Conservation (phyloP, 2,797 vertebrate species). For the Sebastes wilsoni region DNA sequence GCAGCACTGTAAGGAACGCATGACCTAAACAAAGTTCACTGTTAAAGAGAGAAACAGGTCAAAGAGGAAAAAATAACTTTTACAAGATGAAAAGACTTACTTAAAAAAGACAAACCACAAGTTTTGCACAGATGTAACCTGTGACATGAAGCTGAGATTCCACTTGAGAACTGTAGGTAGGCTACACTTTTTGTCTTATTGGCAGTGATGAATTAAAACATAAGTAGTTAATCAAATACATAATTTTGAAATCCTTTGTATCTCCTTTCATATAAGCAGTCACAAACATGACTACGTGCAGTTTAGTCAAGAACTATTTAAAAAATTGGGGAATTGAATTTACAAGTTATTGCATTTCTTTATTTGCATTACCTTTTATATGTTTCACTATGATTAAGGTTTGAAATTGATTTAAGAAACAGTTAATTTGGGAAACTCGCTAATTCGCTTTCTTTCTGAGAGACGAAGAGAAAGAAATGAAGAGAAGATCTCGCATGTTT, state of each 20-base stretch:
- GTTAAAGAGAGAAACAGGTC: not conserved
- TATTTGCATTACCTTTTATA: not conserved
- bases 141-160: not conserved
- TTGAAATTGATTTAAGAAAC: not conserved
- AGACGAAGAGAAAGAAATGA: too few species aligned
- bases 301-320: too few species aligned
- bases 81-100: not conserved
- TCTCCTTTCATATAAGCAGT: not conserved
- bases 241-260: not conserved
- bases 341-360: not conserved
- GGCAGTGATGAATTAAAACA: not conserved
- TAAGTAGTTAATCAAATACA: not conserved
- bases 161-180: not conserved
- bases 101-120: not conserved
- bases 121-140: not conserved
- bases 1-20: not conserved
- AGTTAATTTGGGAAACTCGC: too few species aligned
- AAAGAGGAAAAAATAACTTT: not conserved
- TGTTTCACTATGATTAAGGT: not conserved
- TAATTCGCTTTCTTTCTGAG: too few species aligned
- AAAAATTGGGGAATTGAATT: too few species aligned
- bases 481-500: too few species aligned
- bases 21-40: not conserved
- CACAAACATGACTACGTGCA: not conserved
- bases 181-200: not conserved